Percentiles rank a stretch among this genome's conserved stretches.
phyloP scores from a whole-genome alignment of 2,888 invertebrate genomes.

The Hermodice carunculata region DNA sequence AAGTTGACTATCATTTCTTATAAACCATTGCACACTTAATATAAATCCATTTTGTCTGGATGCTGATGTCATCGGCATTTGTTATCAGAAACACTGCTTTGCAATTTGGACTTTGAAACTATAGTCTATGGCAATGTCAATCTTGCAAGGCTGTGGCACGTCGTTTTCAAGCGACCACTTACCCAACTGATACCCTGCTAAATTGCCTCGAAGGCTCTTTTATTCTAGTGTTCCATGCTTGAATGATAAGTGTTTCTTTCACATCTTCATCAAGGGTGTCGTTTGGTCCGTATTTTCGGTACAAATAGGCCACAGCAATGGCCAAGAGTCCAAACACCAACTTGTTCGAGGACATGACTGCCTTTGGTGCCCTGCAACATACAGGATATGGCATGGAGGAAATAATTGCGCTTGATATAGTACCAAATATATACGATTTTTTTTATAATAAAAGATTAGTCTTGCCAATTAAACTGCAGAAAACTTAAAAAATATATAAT shows the following conservation, averaged over 20 bases:
- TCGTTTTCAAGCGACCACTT: background rate
- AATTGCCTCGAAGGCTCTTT: background rate
- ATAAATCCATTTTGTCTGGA: too few relatives aligned
- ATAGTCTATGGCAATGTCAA: too few relatives aligned
- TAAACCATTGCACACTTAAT: too few relatives aligned
- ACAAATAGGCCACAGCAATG: background rate
- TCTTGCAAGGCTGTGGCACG: too few relatives aligned
- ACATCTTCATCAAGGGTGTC: background rate
- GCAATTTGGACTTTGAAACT: too few relatives aligned
- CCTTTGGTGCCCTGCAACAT: too few relatives aligned
- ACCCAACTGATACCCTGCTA: background rate
- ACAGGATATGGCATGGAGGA: too few relatives aligned
- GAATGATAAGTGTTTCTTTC: background rate
- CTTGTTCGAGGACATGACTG: background rate
- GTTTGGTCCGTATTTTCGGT: background rate
- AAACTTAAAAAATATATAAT: too few relatives aligned
- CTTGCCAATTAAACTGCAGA: too few relatives aligned
- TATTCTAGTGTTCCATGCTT: background rate
- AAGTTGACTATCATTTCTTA: too few relatives aligned
- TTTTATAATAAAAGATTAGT: background rate
- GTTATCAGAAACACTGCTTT: too few relatives aligned
- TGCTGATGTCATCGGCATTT: too few relatives aligned
- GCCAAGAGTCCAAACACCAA: background rate
- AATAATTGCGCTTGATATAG: background rate
- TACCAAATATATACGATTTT: background rate